These are phyloP conservation scores for Haemorhous mexicanus DNA, from an alignment of 2,113 vertebrate genomes.

Conservation along the genomic window DNA sequence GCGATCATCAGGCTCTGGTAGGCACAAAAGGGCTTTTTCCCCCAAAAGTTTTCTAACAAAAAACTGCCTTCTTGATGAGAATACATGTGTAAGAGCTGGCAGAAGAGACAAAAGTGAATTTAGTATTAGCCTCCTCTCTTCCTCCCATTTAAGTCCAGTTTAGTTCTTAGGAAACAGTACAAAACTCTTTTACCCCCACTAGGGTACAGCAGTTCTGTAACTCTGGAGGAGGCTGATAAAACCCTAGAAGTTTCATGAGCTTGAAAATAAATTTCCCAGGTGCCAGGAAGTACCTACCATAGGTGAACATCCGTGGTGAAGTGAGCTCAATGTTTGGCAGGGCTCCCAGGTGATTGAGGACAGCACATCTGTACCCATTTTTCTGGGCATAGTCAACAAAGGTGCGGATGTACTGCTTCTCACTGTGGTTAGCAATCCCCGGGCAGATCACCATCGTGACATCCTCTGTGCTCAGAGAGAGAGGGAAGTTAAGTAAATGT, in stretches of 20 bases:
- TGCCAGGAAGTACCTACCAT: conserved; percentile 74
- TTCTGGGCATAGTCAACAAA: conserved; percentile 96
- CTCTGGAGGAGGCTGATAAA: background rate
- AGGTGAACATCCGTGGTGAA: conserved; percentile 98
- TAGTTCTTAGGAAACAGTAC: background rate
- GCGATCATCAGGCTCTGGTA: background rate
- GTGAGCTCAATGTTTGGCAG: conserved; percentile 96
- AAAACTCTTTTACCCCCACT: background rate
- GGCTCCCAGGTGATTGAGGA: conserved; percentile 95
- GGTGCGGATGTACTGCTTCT: conserved; percentile 98
- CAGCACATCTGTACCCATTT: conserved; percentile 93
- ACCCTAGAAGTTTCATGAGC: background rate
- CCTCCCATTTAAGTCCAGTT: background rate
- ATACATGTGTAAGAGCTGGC: background rate
- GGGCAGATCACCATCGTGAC: conserved; percentile 99
- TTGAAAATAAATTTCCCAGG: background rate
- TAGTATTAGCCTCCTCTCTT: background rate
- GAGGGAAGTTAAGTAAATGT: conserved; percentile 48
- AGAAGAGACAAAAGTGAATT: background rate
- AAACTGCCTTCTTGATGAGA: background rate
- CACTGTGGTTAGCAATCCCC: conserved; percentile 97
- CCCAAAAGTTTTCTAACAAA: background rate
- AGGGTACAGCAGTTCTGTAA: background rate
- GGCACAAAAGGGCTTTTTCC: background rate
- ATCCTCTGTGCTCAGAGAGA: conserved; percentile 78